These are phyloP conservation scores for Tineola bisselliella DNA, from an alignment of 2,888 invertebrate genomes.

Conservation along the genomic window DNA sequence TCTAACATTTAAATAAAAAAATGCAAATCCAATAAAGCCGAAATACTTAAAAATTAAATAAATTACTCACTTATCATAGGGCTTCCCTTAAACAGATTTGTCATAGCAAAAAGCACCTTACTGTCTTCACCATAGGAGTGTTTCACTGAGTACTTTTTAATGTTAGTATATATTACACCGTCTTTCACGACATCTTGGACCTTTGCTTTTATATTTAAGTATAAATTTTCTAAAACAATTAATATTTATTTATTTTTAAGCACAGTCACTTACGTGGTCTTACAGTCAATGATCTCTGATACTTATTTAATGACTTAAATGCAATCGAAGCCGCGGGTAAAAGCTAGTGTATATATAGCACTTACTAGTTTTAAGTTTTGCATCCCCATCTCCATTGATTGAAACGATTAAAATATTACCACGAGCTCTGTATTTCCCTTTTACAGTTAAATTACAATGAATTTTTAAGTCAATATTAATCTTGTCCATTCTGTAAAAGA, in stretches of 20 bases:
- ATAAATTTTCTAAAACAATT: conserved; percentile 28
- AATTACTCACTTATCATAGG: conserved; percentile 38
- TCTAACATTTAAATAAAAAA: too few species aligned
- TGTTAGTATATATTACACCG: conserved; percentile 33
- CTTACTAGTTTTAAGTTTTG: conserved; percentile 40
- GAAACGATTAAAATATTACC: conserved; percentile 38
- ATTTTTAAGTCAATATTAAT: conserved; percentile 26
- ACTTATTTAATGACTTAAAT: too few species aligned
- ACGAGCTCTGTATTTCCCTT: conserved; percentile 39
- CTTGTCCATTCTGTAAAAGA: conserved; percentile 27
- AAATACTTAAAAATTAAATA: conserved; percentile 16
- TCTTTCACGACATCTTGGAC: conserved; percentile 34
- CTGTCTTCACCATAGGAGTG: conserved; percentile 29
- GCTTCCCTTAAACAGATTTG: conserved; percentile 44
- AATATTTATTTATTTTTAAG: too few species aligned
- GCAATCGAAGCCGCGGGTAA: too few species aligned
- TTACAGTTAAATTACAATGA: conserved; percentile 35
- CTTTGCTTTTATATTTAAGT: conserved; percentile 24
- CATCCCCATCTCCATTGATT: conserved; percentile 45
- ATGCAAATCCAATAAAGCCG: neutral
- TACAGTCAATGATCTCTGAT: too few species aligned
- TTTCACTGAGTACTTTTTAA: conserved; percentile 28
- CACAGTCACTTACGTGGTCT: too few species aligned
- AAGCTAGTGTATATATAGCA: conserved; percentile 12
- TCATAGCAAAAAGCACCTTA: conserved; percentile 31